These are phyloP conservation scores for Lasioglossum malachurum DNA, from an alignment of 2,888 invertebrate species.

Conservation along the genomic window DNA sequence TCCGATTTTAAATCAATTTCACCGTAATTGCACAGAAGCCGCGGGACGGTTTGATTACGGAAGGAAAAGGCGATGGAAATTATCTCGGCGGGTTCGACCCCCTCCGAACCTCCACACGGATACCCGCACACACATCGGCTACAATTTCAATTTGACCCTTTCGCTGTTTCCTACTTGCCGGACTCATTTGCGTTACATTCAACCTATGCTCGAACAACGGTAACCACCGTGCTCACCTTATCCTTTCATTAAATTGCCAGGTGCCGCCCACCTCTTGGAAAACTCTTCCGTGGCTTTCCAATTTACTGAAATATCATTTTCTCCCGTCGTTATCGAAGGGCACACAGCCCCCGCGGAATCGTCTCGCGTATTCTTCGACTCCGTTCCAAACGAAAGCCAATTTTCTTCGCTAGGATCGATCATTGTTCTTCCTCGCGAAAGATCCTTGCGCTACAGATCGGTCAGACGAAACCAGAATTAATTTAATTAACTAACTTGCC, in stretches of 20 bases:
- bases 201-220: constrained; percentile 29
- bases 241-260: constrained; percentile 48
- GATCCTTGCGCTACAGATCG: background rate
- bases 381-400: background rate
- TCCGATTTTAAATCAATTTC: constrained; percentile 59
- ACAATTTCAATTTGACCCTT: constrained; percentile 59
- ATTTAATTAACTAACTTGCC: background rate
- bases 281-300: constrained; percentile 20
- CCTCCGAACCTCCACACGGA: constrained; percentile 26
- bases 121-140: background rate
- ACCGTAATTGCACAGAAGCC: constrained; percentile 52
- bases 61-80: constrained; percentile 57
- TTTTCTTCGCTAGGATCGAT: background rate
- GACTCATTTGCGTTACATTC: constrained; percentile 45
- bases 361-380: background rate
- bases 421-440: background rate
- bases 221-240: constrained; percentile 21
- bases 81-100: constrained; percentile 30
- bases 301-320: constrained; percentile 26
- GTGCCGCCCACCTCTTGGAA: background rate
- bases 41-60: constrained; percentile 54
- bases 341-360: background rate
- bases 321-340: background rate
- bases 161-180: constrained; percentile 25
- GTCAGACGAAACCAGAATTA: background rate